Percentiles rank a stretch among this genome's conserved stretches.
These are phyloP conservation scores for Lerista edwardsae DNA, from an alignment of 2,797 vertebrate species.

Conservation along the genomic window DNA sequence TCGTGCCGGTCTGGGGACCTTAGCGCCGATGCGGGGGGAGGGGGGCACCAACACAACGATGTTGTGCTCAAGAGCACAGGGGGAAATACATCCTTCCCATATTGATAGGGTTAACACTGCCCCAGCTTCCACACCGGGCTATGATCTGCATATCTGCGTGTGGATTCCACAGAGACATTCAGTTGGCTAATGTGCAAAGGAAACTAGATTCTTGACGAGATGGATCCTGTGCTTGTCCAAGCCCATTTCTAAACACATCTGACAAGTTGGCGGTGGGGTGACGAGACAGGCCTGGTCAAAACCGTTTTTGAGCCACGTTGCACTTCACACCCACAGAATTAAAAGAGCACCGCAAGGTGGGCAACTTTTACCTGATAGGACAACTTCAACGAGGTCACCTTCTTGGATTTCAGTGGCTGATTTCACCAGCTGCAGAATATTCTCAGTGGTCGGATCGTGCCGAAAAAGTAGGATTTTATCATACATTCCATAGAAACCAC, in stretches of 20 bases:
- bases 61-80: neutral
- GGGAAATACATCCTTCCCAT: neutral
- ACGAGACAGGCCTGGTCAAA: neutral
- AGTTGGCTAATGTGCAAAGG: neutral
- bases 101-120: neutral
- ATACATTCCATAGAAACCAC: slow-evolving; percentile 96
- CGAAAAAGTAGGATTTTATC: slow-evolving; percentile 98
- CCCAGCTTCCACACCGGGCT: neutral
- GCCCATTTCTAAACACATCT: neutral
- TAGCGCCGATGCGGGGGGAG: no score
- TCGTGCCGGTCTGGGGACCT: no score
- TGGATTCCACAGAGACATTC: neutral
- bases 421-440: slow-evolving; percentile 93
- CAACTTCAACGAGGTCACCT: slow-evolving; percentile 94
- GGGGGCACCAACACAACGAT: no score
- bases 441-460: slow-evolving; percentile 90
- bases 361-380: slow-evolving; percentile 91
- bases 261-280: neutral
- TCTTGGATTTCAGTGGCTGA: slow-evolving; percentile 92
- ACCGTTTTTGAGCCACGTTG: no score
- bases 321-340: neutral
- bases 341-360: neutral
- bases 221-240: neutral
- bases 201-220: neutral
- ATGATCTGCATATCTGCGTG: no score